Evolutionary conservation across 23 tunicate genomes (phyloP), one percentile per base, ranked within the genome.

Genomic region (Clavelina lepadiformis): DNA sequence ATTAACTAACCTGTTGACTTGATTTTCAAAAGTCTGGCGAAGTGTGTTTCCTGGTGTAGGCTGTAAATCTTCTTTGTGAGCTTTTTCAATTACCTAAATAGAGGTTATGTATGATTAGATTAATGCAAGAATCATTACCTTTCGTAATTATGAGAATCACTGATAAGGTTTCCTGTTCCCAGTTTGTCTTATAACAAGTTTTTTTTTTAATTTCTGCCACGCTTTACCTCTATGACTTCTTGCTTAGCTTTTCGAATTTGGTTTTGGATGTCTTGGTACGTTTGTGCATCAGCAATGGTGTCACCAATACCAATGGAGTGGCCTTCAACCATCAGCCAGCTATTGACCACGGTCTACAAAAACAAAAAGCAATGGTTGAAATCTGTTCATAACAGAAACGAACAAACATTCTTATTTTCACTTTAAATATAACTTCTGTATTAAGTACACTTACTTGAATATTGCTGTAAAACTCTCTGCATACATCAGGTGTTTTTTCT

Each of bases 261-360:
- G 41, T 71, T 82, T 73, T 94, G 99, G 76, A 94, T 94, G 34
- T 94, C 99, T 51, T 86, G 79, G 53, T 94, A 94, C 13, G 99
- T 94, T 45, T 94, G 99, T 1, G 95, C 95, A 71, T 94, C 99
- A 46, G 99, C 99, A 59, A 94, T 94, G 21, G 99, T 94, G 57
- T 94, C 99, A 5, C 99, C 99, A 63, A 94, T 94, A 67, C 99
- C 99, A 46, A 94, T 94, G 13, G 99, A 94, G 82, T 94, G 99
- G 21, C 99, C 99, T 61, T 94, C 99, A 8, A 80, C 58, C 84
- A 86, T 82, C 64, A 94, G 66, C 99, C 99, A 94, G 55, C 81
- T 65, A 61, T 94, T 94, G 45, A 94, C 94, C 11, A 81, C 83
- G 33, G 97, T 89, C 82, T 89, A 73, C 3, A 25, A 2, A 65